Evolutionary conservation across 2,797 vertebrate species (phyloP).

Genomic region (Dendrocincla fuliginosa): DNA sequence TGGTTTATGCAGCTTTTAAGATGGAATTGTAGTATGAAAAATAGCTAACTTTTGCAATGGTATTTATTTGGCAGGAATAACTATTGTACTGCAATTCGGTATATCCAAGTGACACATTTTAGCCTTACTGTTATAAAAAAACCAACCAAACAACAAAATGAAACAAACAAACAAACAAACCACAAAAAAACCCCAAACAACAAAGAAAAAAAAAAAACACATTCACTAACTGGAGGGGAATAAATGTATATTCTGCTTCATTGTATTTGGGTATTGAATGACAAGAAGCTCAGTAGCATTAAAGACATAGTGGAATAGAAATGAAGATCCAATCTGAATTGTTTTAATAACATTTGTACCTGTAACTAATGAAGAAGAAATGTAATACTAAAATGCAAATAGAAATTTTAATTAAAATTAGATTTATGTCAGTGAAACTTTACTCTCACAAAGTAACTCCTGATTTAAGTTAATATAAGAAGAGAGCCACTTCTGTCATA

Average conservation of each 20-base stretch:
- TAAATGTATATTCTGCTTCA: neutral
- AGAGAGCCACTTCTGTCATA: neutral
- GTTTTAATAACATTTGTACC: neutral
- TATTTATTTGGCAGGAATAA: neutral
- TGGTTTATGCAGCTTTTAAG: neutral
- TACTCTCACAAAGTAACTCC: neutral
- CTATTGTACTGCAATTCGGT: neutral
- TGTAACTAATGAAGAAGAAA: neutral
- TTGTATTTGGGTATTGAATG: neutral
- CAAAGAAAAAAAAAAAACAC: neutral
- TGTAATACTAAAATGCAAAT: neutral
- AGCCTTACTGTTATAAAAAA: neutral
- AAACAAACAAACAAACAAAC: no score
- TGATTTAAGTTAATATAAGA: neutral
- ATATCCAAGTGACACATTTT: neutral
- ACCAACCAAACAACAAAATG: neutral
- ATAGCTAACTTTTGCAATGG: neutral
- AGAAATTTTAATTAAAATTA: neutral
- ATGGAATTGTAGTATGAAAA: neutral
- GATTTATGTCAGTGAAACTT: neutral
- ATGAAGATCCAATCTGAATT: neutral
- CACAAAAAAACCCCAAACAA: no score
- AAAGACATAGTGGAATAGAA: neutral
- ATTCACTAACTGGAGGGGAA: neutral
- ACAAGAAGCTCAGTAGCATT: neutral